A percentile compares a stretch with the other conserved stretches of the same genome.
Conservation (phyloP, 1,140 invertebrate species). For the Chelonus insularis region DNA sequence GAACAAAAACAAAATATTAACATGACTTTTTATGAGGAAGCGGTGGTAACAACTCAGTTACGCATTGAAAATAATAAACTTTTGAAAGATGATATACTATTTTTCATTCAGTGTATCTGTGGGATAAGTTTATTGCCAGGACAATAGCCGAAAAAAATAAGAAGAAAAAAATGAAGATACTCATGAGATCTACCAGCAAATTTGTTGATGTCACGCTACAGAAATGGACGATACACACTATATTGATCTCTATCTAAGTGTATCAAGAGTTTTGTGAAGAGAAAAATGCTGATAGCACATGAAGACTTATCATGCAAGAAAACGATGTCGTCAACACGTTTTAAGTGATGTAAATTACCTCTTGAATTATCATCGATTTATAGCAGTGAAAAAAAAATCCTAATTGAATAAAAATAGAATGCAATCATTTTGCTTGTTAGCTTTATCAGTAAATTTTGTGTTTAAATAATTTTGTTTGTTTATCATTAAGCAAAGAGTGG, state of each 20-base stretch:
- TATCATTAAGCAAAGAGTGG: slow-evolving; percentile 1
- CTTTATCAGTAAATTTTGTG: too few species aligned
- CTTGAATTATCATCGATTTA: not conserved
- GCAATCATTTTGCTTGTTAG: too few species aligned
- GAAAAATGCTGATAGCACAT: slow-evolving; percentile 9
- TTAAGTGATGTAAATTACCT: not conserved
- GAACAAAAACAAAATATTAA: slow-evolving; percentile 54
- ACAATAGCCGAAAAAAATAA: not conserved
- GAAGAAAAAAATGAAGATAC: too few species aligned
- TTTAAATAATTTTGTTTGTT: not conserved
- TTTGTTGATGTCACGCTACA: slow-evolving; percentile 1
- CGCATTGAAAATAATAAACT: too few species aligned
- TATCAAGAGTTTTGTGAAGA: slow-evolving; percentile 6
- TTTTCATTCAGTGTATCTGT: too few species aligned
- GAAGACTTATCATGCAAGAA: not conserved
- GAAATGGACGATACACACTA: not conserved
- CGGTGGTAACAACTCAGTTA: too few species aligned
- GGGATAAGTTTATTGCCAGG: slow-evolving; percentile 12
- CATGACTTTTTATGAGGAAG: too few species aligned
- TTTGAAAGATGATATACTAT: too few species aligned
- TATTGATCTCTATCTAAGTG: slow-evolving; percentile 2
- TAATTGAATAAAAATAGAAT: too few species aligned
- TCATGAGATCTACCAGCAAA: not conserved
- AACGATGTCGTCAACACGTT: slow-evolving; percentile 16
- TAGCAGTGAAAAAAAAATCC: too few species aligned